Evolutionary conservation across 2,888 invertebrate genomes (phyloP).

Genomic region (Osmoderma eremita): DNA sequence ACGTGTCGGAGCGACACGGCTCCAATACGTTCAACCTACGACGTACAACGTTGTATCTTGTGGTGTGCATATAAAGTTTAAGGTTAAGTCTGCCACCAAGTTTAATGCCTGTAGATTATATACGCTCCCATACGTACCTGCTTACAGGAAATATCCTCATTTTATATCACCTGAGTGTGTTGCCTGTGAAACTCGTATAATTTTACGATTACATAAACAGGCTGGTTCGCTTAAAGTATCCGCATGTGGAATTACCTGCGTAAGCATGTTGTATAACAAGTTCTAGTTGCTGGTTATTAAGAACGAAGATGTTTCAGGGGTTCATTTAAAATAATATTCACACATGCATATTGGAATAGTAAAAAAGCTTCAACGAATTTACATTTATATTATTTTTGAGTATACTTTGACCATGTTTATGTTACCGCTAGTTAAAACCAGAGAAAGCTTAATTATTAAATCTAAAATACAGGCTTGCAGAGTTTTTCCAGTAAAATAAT

Average conservation of each 20-base stretch:
- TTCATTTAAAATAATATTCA: no score
- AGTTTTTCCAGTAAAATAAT: no score
- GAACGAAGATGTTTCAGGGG: not conserved
- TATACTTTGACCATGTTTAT: no score
- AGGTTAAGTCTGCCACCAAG: slow-evolving; percentile 26
- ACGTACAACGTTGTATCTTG: slow-evolving; percentile 19
- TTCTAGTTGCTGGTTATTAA: not conserved
- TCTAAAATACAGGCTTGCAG: no score
- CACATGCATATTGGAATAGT: no score
- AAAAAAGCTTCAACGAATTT: no score
- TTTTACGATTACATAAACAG: slow-evolving; percentile 34
- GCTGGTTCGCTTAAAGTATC: not conserved
- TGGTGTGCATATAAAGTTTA: slow-evolving; percentile 24
- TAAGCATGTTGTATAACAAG: slow-evolving; percentile 12
- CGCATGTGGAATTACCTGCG: not conserved
- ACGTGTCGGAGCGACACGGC: slow-evolving; percentile 23
- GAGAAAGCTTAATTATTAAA: no score
- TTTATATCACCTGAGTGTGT: slow-evolving; percentile 33
- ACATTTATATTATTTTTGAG: no score
- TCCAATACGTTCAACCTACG: not conserved
- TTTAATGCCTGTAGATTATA: slow-evolving; percentile 33
- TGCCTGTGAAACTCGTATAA: slow-evolving; percentile 29
- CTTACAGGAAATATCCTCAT: slow-evolving; percentile 29
- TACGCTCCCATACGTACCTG: slow-evolving; percentile 18
- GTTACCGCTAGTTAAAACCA: no score